A percentile compares a stretch with the other conserved stretches of the same genome.
phyloP scores from a whole-genome alignment of 2,888 invertebrate genomes.

The Cyclophora punctaria region DNA sequence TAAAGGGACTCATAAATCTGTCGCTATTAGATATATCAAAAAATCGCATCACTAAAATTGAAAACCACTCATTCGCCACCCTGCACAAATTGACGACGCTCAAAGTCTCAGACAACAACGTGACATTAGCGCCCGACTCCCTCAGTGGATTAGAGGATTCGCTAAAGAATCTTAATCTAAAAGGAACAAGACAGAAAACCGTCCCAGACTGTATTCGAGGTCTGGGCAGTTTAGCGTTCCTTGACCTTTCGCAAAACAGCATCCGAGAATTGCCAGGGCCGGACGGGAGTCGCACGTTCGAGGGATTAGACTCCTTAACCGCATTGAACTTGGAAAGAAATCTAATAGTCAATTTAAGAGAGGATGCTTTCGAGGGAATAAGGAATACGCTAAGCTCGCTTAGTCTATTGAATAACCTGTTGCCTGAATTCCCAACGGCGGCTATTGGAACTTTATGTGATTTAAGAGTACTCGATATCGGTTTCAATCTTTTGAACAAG shows the following conservation, averaged over 20 bases:
- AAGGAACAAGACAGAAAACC: slow-evolving; percentile 86
- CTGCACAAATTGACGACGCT: slow-evolving; percentile 84
- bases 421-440: slow-evolving; percentile 89
- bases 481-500: slow-evolving; percentile 90
- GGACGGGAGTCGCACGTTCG: slow-evolving; percentile 80
- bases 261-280: slow-evolving; percentile 86
- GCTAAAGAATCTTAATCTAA: slow-evolving; percentile 91
- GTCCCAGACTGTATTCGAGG: slow-evolving; percentile 88
- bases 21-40: slow-evolving; percentile 89
- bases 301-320: slow-evolving; percentile 86
- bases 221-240: slow-evolving; percentile 85
- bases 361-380: slow-evolving; percentile 86
- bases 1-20: slow-evolving; percentile 80
- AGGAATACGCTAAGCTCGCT: slow-evolving; percentile 89
- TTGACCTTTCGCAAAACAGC: slow-evolving; percentile 92
- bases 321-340: slow-evolving; percentile 92
- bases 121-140: slow-evolving; percentile 81
- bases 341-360: slow-evolving; percentile 84
- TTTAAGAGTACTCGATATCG: slow-evolving; percentile 91
- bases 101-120: slow-evolving; percentile 91
- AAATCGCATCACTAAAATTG: slow-evolving; percentile 83
- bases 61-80: slow-evolving; percentile 84
- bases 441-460: slow-evolving; percentile 86
- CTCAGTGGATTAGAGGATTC: slow-evolving; percentile 87
- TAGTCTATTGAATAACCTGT: slow-evolving; percentile 90